Evolutionary conservation across 2,797 vertebrate species (phyloP), one percentile per base, ranked within the genome.

Genomic region (Enteromius paludinosus): DNA sequence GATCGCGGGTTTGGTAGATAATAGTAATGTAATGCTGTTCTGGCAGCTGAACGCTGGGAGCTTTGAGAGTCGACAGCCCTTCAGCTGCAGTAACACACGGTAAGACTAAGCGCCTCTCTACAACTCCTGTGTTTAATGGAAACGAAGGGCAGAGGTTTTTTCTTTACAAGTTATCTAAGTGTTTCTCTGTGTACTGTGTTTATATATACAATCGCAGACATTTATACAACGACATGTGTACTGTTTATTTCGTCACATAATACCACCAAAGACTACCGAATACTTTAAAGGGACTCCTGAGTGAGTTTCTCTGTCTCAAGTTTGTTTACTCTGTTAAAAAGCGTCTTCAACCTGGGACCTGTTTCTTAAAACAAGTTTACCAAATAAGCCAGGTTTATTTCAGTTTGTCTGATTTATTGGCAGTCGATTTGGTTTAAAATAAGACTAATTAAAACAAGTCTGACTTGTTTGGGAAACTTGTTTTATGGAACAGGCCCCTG

Each of bases 1-100:
- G 25, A 30, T 62, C 25, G 14, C 14, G 25, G 35, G 8, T 20
- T 61, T 33, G n/a, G 33, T 4, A n/a, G n/a, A n/a, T 89, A 6
- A 30, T 17, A 30, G 25, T 30, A 62, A 76, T 75, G 89, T 85
- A 74, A 96, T 95, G 94, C 90, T 96, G 28, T 95, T 96, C 87
- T 96, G 95, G 94, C 95, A 95, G 88, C 87, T 90, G 2, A 93
- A 94, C 85, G 92, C 92, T 8, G 95, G 96, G 83, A 93, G 92
- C 86, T 96, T 95, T 81, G 87, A 90, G 79, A 85, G 92, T 38
- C 87, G 84, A 14, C 88, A 91, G 59, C 14, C 14, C 71, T 78
- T 83, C 82, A 86, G 77, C 33, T 91, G 77, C 89, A 88, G 76
- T 77, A 92, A 87, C 81, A 69, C 91, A 76, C 86, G 94, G 95